Evolutionary conservation across 2,113 vertebrate genomes (phyloP).

Genomic region (Phrynosoma blainvillii): DNA sequence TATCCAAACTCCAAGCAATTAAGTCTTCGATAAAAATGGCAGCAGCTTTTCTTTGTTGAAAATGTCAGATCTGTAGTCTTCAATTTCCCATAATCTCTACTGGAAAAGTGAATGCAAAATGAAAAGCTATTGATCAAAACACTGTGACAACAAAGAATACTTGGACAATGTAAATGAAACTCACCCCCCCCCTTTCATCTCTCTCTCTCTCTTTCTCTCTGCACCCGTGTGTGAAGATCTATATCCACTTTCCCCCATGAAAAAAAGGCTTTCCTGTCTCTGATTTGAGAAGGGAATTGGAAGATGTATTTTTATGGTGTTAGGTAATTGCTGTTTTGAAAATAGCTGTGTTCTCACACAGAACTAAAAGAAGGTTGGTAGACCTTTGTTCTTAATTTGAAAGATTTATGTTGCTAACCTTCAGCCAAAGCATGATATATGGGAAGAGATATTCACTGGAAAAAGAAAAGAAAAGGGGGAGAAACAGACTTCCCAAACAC

Average conservation of each 20-base stretch:
- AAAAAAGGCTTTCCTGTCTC: conserved; percentile 24
- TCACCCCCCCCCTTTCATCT: too few species aligned
- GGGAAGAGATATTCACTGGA: conserved; percentile 43
- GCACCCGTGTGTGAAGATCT: neutral
- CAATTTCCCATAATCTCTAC: conserved; percentile 31
- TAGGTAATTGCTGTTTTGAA: conserved; percentile 61
- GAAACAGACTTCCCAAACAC: conserved; percentile 46
- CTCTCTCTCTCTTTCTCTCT: too few species aligned
- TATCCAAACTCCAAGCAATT: conserved; percentile 35
- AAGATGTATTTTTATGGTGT: conserved; percentile 41
- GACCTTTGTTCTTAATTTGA: conserved; percentile 62
- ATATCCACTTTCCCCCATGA: neutral
- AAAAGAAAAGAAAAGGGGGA: neutral
- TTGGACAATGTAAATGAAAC: neutral
- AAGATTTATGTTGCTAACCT: conserved; percentile 69
- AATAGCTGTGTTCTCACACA: conserved; percentile 56
- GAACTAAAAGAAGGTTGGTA: conserved; percentile 49
- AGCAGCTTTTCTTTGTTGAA: conserved; percentile 33
- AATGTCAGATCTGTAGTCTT: conserved; percentile 6
- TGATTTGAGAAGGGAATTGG: conserved; percentile 42
- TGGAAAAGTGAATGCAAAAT: conserved; percentile 41
- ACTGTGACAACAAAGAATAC: neutral
- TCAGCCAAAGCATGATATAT: conserved; percentile 58
- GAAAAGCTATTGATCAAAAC: neutral
- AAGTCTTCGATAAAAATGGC: conserved; percentile 27